Conservation (phyloP, 2,888 invertebrate genomes). For the Coecobrya sp. region DNA sequence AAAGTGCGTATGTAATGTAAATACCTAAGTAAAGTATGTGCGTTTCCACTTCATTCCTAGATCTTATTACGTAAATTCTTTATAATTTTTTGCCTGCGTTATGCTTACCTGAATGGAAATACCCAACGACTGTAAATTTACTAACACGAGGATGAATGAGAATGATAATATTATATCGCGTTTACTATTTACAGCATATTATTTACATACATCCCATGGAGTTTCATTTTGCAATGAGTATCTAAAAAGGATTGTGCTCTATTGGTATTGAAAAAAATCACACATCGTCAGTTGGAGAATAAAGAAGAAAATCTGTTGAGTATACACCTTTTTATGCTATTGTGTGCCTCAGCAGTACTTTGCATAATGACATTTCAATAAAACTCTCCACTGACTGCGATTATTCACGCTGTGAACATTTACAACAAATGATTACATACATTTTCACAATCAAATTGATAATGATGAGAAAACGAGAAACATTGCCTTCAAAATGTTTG, state of each 20-base stretch:
- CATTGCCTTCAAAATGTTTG: conserved; percentile 3
- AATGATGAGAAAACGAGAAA: conserved; percentile 1
- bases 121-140: background rate
- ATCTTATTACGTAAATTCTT: conserved; percentile 60
- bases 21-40: conserved; percentile 37
- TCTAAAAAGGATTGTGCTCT: background rate
- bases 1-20: conserved; percentile 28
- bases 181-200: conserved; percentile 9
- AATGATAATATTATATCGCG: background rate
- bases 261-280: background rate
- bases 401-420: conserved; percentile 59
- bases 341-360: conserved; percentile 31
- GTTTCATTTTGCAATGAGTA: conserved; percentile 60
- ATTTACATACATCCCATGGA: conserved; percentile 60
- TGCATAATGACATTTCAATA: conserved; percentile 60
- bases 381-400: conserved; percentile 21
- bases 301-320: conserved; percentile 4
- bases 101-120: background rate
- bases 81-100: background rate
- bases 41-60: conserved; percentile 59
- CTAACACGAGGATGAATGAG: background rate
- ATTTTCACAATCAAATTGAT: conserved; percentile 35
- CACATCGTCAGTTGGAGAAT: background rate
- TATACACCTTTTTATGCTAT: conserved; percentile 3
- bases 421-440: conserved; percentile 26